These are phyloP conservation scores for Microtus agrestis DNA, from an alignment of 2,797 vertebrate species.

Conservation along the genomic window DNA sequence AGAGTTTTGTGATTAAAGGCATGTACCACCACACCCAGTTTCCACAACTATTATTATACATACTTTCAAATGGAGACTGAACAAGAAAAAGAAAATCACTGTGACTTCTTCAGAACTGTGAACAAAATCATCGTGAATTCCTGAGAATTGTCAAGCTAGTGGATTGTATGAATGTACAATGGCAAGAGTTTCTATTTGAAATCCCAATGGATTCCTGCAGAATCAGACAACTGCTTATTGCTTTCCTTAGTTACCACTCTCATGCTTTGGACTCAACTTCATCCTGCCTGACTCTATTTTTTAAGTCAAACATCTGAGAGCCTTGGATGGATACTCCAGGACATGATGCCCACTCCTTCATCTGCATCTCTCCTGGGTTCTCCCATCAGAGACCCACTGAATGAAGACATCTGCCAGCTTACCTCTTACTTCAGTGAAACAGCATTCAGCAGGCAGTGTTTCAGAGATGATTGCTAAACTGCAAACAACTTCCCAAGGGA, in stretches of 20 bases:
- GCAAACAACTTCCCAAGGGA: neutral
- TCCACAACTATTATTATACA: conserved; percentile 18
- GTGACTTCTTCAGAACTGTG: neutral
- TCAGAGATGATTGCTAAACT: neutral
- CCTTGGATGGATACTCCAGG: neutral
- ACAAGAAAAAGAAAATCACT: neutral
- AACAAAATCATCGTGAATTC: neutral
- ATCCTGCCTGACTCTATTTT: conserved; percentile 1
- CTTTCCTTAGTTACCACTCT: neutral
- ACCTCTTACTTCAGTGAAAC: neutral
- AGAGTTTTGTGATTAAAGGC: neutral
- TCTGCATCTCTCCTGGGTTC: neutral
- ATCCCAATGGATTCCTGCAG: neutral
- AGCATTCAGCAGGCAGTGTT: neutral
- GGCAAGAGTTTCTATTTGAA: conserved; percentile 1
- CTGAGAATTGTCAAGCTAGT: conserved; percentile 1
- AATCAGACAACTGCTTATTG: neutral
- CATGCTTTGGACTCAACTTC: neutral
- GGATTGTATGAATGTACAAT: neutral
- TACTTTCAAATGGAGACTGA: conserved; percentile 41
- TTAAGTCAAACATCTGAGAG: conserved; percentile 30
- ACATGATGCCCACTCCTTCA: neutral
- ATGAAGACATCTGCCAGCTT: neutral
- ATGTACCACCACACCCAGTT: neutral
- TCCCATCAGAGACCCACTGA: neutral